phyloP scores from a whole-genome alignment of 2,113 vertebrate genomes.

The Barnardius zonarius region DNA sequence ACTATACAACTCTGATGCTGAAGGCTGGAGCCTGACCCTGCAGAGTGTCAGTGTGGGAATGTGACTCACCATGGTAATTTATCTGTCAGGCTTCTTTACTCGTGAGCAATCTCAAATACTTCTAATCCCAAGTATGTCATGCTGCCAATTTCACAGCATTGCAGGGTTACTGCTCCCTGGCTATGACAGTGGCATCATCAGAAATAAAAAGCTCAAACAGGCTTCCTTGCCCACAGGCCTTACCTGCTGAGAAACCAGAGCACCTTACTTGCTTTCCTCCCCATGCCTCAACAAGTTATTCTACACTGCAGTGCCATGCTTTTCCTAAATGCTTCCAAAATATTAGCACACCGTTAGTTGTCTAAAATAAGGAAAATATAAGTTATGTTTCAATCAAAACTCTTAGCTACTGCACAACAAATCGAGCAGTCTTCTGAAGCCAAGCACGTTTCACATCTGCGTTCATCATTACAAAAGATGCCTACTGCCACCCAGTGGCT shows the following conservation, averaged over 20 bases:
- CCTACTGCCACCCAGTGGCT: conserved; percentile 65
- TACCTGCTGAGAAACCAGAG: not conserved
- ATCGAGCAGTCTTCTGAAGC: not conserved
- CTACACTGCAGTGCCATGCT: not conserved
- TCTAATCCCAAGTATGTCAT: not conserved
- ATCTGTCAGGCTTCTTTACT: not conserved
- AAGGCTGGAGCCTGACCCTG: not conserved
- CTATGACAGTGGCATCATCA: not conserved
- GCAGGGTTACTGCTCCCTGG: not conserved
- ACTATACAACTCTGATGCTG: not conserved
- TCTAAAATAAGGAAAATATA: conserved; percentile 31
- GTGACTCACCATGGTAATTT: not conserved
- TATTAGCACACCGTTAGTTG: not conserved
- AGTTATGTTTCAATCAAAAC: conserved; percentile 56
- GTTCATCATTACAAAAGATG: not conserved
- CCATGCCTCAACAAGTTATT: not conserved
- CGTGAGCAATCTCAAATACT: not conserved
- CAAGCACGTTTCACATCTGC: not conserved
- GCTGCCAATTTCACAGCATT: not conserved
- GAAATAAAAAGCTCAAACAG: not conserved
- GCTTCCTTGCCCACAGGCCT: not conserved
- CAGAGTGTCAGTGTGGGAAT: not conserved
- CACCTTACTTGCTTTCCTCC: not conserved
- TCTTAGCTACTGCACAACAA: not conserved
- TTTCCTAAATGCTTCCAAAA: conserved; percentile 32